These are phyloP conservation scores for Sitta carolinensis DNA, from an alignment of 2,797 vertebrate genomes.

Conservation along the genomic window DNA sequence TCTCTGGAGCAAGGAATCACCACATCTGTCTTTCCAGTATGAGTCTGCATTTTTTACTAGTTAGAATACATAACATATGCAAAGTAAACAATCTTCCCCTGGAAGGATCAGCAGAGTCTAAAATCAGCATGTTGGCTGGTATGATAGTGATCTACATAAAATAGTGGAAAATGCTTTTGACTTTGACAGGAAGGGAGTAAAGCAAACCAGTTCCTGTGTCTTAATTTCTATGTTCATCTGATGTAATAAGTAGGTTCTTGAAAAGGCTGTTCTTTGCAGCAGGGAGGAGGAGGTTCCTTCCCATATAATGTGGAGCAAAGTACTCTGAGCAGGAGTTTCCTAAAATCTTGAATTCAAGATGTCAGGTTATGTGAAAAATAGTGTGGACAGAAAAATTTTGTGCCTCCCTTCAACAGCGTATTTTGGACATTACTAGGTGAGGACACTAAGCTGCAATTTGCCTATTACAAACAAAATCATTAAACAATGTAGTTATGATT, in stretches of 20 bases:
- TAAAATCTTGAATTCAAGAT: neutral
- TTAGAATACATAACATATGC: neutral
- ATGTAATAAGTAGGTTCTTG: neutral
- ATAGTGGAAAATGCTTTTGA: neutral
- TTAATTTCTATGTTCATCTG: neutral
- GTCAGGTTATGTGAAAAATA: neutral
- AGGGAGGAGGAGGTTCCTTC: neutral
- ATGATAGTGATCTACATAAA: neutral
- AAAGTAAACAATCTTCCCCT: neutral
- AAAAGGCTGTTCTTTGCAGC: neutral
- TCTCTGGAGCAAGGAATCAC: neutral
- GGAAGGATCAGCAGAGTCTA: neutral
- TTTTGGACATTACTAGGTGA: neutral
- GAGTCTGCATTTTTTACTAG: neutral
- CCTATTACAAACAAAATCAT: neutral
- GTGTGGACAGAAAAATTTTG: neutral
- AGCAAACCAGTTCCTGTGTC: neutral
- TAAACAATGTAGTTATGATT: neutral
- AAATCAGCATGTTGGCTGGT: neutral
- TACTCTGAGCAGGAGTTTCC: neutral
- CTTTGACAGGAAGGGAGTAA: neutral
- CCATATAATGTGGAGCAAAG: accelerated
- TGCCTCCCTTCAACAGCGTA: neutral
- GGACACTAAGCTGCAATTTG: neutral
- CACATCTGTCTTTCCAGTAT: neutral